Percentiles rank a stretch among this genome's conserved stretches.
phyloP scores from a whole-genome alignment of 2,888 invertebrate species.

The Subacronicta megacephala region DNA sequence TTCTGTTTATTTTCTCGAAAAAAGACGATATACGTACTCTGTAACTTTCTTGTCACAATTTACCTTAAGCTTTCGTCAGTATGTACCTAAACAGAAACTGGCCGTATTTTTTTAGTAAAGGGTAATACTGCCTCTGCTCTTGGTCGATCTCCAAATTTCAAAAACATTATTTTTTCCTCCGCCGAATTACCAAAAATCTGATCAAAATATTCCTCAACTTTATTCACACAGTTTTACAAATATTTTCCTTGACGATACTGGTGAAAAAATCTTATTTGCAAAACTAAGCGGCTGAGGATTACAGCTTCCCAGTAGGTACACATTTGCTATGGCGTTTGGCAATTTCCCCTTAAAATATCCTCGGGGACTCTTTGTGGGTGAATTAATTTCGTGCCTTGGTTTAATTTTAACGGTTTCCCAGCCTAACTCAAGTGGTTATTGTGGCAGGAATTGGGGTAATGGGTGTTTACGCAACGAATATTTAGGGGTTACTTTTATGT shows the following conservation, averaged over 20 bases:
- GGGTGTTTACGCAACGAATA: constrained; percentile 19
- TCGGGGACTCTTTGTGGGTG: constrained; percentile 46
- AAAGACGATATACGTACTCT: no score
- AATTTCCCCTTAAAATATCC: constrained; percentile 52
- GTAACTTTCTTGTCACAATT: no score
- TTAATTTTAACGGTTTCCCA: constrained; percentile 56
- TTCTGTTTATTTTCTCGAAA: no score
- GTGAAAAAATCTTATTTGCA: constrained; percentile 41
- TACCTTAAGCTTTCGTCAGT: no score
- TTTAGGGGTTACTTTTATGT: constrained; percentile 13
- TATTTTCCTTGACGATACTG: constrained; percentile 34
- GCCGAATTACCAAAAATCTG: constrained; percentile 17
- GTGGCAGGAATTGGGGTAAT: constrained; percentile 19
- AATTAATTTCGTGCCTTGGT: constrained; percentile 56
- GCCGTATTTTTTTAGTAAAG: no score
- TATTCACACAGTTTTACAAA: constrained; percentile 34
- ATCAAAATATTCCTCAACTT: constrained; percentile 30
- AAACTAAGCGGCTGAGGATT: constrained; percentile 36
- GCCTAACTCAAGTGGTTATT: constrained; percentile 24
- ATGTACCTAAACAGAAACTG: no score
- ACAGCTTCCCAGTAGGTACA: constrained; percentile 35
- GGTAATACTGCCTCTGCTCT: background rate
- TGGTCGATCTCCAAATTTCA: background rate
- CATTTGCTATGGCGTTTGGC: constrained; percentile 56
- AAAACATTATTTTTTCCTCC: background rate